Evolutionary conservation across 1,140 invertebrate genomes (phyloP).

Genomic region (Trissolcus basalis): DNA sequence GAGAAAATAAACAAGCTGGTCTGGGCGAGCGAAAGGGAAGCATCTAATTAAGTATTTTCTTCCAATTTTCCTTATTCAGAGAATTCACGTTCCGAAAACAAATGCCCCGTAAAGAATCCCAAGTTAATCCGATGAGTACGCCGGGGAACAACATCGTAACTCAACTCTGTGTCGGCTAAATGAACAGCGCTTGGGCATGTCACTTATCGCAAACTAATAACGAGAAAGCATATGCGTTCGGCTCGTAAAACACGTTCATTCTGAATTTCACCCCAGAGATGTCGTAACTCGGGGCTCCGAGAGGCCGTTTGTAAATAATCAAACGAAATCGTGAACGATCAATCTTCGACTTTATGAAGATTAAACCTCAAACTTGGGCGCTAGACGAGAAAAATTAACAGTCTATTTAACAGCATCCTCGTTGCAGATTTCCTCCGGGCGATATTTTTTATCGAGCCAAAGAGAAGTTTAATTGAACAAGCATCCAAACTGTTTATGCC

Average conservation of each 20-base stretch:
- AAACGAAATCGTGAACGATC: constrained; percentile 20
- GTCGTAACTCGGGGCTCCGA: constrained; percentile 27
- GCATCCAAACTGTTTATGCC: neutral
- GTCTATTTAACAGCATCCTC: constrained; percentile 4
- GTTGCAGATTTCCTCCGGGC: neutral
- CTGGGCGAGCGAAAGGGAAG: neutral
- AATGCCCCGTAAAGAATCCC: constrained; percentile 45
- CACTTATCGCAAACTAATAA: constrained; percentile 56
- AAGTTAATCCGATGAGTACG: constrained; percentile 46
- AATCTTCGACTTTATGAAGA: constrained; percentile 22
- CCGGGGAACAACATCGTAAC: constrained; percentile 37
- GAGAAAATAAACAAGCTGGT: neutral
- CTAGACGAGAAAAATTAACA: constrained; percentile 9
- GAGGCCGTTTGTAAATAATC: constrained; percentile 18
- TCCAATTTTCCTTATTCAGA: constrained; percentile 32
- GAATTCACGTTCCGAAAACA: constrained; percentile 41
- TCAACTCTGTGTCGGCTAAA: constrained; percentile 49
- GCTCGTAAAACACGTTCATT: constrained; percentile 38
- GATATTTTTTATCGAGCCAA: neutral
- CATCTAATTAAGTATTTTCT: constrained; percentile 40
- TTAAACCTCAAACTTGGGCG: constrained; percentile 10
- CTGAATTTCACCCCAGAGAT: constrained; percentile 43
- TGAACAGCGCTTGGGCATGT: constrained; percentile 45
- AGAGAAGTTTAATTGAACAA: too few species aligned
- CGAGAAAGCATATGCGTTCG: constrained; percentile 38